Evolutionary conservation across 53 echinoderm and acorn worm species (phyloP), one percentile per base, ranked within the genome.

Genomic region (Mesocentrotus franciscanus): DNA sequence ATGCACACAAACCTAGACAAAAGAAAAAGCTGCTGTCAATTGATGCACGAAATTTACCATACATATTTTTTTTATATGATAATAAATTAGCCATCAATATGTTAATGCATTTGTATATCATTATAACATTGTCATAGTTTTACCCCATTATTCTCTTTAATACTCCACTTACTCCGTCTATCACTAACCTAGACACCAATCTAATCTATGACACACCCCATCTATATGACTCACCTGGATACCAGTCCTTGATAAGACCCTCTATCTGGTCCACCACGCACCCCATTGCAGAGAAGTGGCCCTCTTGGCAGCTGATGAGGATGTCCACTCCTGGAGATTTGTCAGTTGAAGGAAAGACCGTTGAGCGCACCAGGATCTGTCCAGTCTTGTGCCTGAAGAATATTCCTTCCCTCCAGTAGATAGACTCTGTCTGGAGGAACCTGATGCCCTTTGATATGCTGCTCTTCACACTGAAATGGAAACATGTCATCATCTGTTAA

Each of bases 211-310:
- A 97, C 34, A 92, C 96, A 97, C 36, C 97, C 97, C 96, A 95
- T 95, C 66, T 49, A 49, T n/a, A 75, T 75, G 39, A 84, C 84
- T 84, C n/a, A 98, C 98, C 98, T 62, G 98, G 98, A 61, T 97
- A 98, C 98, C 98, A 98, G 27, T 98, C 97, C 68, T 96, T 97
- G 24, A 98, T 98, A 8, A 98, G 90, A 56, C 95, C 95, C 81
- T 98, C 98, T 9, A 97, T 96, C 39, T 97, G 97, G 89, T 98
- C 98, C 62, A 98, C 98, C 64, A 98, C 68, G 93, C 97, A 97
- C 61, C 98, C 98, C 96, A 96, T 96, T 24, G 96, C 95, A 27
- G 94, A 89, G 35, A 98, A 98, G 29, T 93, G 78, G 15, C 96
- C 98, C 0, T 93, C 70, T 61, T 94, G 94, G 91, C 97, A 96